phyloP scores from a whole-genome alignment of 1,140 invertebrate genomes.

The Zaprionus kolodkinae region DNA sequence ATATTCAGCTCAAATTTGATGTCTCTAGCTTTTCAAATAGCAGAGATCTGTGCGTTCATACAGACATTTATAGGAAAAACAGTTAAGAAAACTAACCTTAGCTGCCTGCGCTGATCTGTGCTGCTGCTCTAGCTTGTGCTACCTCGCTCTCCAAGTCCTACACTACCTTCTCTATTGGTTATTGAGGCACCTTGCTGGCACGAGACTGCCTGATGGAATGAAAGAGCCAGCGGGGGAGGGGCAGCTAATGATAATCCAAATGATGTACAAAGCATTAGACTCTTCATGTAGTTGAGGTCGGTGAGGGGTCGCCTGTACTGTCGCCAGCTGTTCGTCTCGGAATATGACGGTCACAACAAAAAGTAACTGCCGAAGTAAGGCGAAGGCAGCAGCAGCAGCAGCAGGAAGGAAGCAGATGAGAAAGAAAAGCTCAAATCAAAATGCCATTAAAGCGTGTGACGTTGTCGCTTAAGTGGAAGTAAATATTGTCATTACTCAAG shows the following conservation, averaged over 20 bases:
- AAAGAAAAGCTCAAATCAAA: conserved; percentile 70
- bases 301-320: conserved; percentile 11
- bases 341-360: conserved; percentile 16
- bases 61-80: neutral
- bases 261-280: conserved; percentile 5
- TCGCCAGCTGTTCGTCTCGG: conserved; percentile 40
- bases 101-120: neutral
- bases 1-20: neutral
- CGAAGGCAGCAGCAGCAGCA: neutral
- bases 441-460: conserved; percentile 80
- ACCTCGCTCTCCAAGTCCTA: too few species aligned
- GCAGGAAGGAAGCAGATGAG: neutral
- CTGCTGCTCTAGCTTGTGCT: neutral
- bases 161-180: neutral
- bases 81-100: neutral
- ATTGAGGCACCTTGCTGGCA: neutral
- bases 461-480: conserved; percentile 78
- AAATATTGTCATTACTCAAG: conserved; percentile 84
- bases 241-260: conserved; percentile 5
- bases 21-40: neutral
- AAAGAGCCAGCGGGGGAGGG: neutral
- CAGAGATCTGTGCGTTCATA: neutral
- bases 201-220: neutral
- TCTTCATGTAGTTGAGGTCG: neutral
- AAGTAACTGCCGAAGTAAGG: conserved; percentile 29